Base-by-base conservation (phyloP, 2,888 invertebrate genomes). In the Steinernema hermaphroditum region DNA sequence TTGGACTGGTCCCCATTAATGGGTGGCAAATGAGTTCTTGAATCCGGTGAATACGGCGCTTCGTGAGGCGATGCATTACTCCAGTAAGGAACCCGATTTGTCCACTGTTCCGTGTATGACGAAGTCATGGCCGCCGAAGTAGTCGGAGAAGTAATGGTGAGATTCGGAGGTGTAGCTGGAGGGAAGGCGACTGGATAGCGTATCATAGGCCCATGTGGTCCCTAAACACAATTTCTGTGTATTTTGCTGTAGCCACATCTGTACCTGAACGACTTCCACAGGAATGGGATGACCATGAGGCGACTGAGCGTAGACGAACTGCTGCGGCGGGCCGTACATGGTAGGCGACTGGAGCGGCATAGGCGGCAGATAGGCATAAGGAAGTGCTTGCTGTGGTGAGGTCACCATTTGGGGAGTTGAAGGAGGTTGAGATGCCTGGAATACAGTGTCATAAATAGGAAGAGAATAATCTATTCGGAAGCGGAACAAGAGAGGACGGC, bases 21-120 rank as follows among this genome's bases (percentile, higher is more conserved):
- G 1, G 62, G 62, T 9, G 62, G 62, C 32, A 62, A 19, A 62
- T 62, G 62, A 32, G 62, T 62, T 12, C 62, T 4, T 6, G 62
- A 22, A 2, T 62, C 32, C 12, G 34, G 6, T 12, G 62, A 16
- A 16, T 27, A 29, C 1, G 32, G 27, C 16, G 12, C 9, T 8
- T 62, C 62, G 4, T 16, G 29, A 1, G 62, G 62, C 16, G 62
- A 62, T 14, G 62, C 62, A 27, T 34, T 27, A n/a, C 62, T 62
- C 62, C 62, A 62, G 29, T 32, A 62, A 8, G 62, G 62, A 6
- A 62, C 62, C 12, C 62, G 62, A 62, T 62, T 62, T 32, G 62
- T 62, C 62, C 62, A 62, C n/a, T 62, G 62, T n/a, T 62, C 62
- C 6, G 62, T 62, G 62, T 62, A 62, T 12, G 62, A 62, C 16